Percentiles rank a stretch among this genome's conserved stretches.
Conservation (phyloP, 2,797 vertebrate genomes). For the Myioborus miniatus region DNA sequence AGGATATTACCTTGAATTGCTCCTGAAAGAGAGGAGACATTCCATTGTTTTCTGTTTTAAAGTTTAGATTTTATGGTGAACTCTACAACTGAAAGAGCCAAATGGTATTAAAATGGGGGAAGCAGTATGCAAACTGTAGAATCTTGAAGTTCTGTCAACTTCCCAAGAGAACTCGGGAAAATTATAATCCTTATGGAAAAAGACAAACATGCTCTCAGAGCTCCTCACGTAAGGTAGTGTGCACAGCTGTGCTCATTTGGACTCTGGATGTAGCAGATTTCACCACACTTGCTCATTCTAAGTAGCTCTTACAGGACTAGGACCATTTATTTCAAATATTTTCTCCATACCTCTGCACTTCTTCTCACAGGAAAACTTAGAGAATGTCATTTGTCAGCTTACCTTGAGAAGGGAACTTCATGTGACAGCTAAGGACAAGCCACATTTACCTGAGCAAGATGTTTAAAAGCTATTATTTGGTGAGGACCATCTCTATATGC, state of each 20-base stretch:
- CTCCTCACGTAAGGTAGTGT: background rate
- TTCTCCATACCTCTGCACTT: rapidly evolving
- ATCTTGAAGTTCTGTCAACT: background rate
- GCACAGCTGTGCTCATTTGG: background rate
- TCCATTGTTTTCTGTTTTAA: background rate
- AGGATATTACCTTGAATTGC: background rate
- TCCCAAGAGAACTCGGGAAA: background rate
- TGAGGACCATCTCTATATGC: background rate
- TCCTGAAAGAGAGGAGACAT: background rate
- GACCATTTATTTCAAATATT: background rate
- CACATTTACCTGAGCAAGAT: background rate
- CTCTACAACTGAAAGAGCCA: background rate
- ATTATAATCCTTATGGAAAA: background rate
- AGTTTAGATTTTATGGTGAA: background rate
- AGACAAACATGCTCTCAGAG: background rate
- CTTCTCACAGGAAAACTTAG: background rate
- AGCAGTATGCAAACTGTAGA: background rate
- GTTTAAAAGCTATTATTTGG: background rate
- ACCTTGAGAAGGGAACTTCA: background rate
- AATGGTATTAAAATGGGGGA: background rate
- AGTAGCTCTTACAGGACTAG: background rate
- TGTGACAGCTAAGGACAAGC: background rate
- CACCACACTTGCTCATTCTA: background rate
- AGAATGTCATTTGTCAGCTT: background rate
- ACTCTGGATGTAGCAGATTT: background rate